Evolutionary conservation across 2,888 invertebrate genomes (phyloP).

Genomic region (Hecatera dysodea): DNA sequence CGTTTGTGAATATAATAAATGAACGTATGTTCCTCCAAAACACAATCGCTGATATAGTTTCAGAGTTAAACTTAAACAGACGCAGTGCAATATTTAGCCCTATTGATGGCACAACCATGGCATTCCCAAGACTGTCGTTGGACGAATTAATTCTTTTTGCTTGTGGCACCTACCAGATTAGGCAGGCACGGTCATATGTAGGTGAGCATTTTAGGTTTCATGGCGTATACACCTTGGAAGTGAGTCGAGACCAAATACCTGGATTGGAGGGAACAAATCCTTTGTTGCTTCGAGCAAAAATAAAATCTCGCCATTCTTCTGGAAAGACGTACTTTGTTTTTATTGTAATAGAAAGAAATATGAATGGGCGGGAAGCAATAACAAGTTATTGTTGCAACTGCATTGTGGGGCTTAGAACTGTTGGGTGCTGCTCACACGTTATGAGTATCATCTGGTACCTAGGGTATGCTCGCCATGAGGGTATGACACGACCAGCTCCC

Average conservation of each 20-base stretch:
- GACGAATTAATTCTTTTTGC: not conserved
- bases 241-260: slow-evolving; percentile 11
- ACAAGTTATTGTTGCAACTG: not conserved
- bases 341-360: no score
- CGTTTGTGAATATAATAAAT: no score
- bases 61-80: slow-evolving; percentile 28
- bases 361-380: no score
- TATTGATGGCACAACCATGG: slow-evolving; percentile 42
- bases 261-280: slow-evolving; percentile 16
- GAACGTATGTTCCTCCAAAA: slow-evolving; percentile 3
- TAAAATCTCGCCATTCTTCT: slow-evolving; percentile 18
- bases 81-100: slow-evolving; percentile 24
- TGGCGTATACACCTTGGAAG: no score
- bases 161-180: no score
- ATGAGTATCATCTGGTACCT: slow-evolving; percentile 14
- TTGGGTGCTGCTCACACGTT: slow-evolving; percentile 19
- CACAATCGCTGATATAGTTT: not conserved
- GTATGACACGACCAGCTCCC: slow-evolving; percentile 8
- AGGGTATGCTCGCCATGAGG: slow-evolving; percentile 7
- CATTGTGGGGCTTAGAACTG: not conserved
- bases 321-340: no score
- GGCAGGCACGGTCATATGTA: no score
- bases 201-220: no score
- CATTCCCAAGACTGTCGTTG: slow-evolving; percentile 10
- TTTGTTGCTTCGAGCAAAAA: slow-evolving; percentile 10